Conservation (phyloP, 2,888 invertebrate genomes). For the Leucophora obtusa region DNA sequence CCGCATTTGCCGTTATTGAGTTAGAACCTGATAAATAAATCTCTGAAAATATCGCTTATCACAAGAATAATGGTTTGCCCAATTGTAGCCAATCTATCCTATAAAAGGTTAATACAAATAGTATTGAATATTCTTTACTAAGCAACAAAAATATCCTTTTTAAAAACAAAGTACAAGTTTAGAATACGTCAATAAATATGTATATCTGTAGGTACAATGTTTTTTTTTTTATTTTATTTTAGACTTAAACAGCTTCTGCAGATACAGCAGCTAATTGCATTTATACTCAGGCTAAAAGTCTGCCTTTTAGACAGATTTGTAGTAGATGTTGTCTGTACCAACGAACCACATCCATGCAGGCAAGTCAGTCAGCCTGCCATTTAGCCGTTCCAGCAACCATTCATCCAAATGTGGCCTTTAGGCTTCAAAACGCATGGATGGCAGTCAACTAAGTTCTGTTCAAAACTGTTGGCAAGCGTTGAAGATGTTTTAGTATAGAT, state of each 20-base stretch:
- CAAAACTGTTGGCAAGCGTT: conserved; percentile 30
- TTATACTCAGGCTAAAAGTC: conserved; percentile 64
- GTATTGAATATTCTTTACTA: conserved; percentile 36
- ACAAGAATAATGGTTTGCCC: no score
- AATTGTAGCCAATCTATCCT: neutral
- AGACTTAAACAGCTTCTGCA: conserved; percentile 75
- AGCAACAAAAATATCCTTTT: conserved; percentile 1
- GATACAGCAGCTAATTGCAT: conserved; percentile 76
- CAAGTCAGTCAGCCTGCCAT: conserved; percentile 2
- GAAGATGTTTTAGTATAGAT: conserved; percentile 59
- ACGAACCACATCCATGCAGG: conserved; percentile 28
- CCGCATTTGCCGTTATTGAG: no score
- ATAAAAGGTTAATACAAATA: conserved; percentile 47
- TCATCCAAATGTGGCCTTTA: conserved; percentile 50
- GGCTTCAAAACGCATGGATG: conserved; percentile 57
- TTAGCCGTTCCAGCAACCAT: conserved; percentile 18
- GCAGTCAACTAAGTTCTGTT: conserved; percentile 25
- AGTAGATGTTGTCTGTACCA: conserved; percentile 32
- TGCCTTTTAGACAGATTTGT: conserved; percentile 56
- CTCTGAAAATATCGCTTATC: no score
- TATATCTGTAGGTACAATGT: neutral
- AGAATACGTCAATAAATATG: conserved; percentile 14
- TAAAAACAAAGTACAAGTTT: conserved; percentile 21
- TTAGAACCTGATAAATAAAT: no score
- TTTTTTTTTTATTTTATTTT: conserved; percentile 22